Evolutionary conservation across 2,888 invertebrate species (phyloP).

Genomic region (Stramonita haemastoma): DNA sequence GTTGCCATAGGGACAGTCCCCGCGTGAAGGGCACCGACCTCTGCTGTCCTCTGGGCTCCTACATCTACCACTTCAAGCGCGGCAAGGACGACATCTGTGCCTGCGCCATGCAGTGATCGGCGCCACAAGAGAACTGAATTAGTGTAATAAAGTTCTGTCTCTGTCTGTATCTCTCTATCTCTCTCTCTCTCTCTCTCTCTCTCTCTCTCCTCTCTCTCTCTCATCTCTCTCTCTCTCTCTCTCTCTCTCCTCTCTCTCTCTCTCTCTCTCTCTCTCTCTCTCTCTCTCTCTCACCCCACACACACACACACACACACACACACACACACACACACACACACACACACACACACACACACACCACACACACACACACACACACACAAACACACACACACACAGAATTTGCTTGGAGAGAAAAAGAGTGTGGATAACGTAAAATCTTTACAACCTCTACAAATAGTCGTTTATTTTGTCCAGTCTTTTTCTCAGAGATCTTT

Average conservation of each 20-base stretch:
- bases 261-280: neutral
- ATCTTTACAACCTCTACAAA: neutral
- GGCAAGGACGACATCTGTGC: constrained; percentile 26
- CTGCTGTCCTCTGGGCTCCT: constrained; percentile 31
- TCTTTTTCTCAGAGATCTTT: neutral
- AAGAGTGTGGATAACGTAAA: neutral
- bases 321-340: neutral
- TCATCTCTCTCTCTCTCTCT: neutral
- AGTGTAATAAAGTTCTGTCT: neutral
- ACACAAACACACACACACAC: neutral
- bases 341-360: neutral
- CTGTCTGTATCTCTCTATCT: neutral
- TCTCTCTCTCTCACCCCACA: neutral
- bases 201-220: neutral
- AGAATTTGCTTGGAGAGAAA: neutral
- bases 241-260: neutral
- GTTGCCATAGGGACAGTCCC: constrained; percentile 34
- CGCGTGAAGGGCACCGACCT: constrained; percentile 13
- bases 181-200: neutral
- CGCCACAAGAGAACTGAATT: neutral
- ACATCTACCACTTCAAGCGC: constrained; percentile 17
- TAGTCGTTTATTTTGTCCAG: neutral
- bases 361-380: neutral
- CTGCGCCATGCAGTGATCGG: neutral
- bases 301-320: no score